phyloP scores from a whole-genome alignment of 2,888 invertebrate genomes.

The Ophioninae sp. region DNA sequence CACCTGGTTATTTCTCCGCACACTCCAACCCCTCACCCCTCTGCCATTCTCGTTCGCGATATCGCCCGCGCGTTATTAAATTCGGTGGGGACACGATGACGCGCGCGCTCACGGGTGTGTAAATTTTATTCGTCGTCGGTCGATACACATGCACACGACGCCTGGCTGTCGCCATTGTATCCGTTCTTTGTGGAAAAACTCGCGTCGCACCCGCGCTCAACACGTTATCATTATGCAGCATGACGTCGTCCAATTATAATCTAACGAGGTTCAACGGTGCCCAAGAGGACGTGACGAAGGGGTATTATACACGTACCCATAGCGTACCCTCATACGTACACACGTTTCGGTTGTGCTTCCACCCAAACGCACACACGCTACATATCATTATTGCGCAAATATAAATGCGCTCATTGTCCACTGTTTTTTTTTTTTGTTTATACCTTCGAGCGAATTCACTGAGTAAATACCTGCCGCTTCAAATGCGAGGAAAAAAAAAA shows the following conservation, averaged over 20 bases:
- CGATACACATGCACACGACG: constrained; percentile 47
- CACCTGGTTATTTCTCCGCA: neutral
- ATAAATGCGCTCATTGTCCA: neutral
- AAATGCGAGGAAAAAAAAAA: too few species aligned
- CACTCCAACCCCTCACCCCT: neutral
- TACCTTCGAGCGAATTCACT: neutral
- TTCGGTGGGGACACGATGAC: constrained; percentile 24
- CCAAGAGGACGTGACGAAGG: constrained; percentile 68
- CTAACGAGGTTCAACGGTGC: constrained; percentile 67
- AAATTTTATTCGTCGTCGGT: constrained; percentile 53
- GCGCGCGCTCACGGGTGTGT: constrained; percentile 19
- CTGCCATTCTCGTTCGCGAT: too few species aligned
- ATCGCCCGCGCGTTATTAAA: constrained; percentile 20
- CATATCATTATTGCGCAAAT: neutral
- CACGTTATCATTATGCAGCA: constrained; percentile 66
- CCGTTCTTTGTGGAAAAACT: constrained; percentile 33
- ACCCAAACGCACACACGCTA: constrained; percentile 21
- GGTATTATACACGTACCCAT: constrained; percentile 63
- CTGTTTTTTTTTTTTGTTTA: too few species aligned
- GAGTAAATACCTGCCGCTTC: neutral
- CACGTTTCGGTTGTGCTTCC: constrained; percentile 51
- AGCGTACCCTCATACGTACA: constrained; percentile 42
- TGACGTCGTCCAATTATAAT: constrained; percentile 68
- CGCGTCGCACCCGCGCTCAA: constrained; percentile 58
- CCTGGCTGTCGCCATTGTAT: constrained; percentile 45